Percentiles rank a stretch among this genome's conserved stretches.
phyloP scores from a whole-genome alignment of 2,888 invertebrate species.

The Pseudoips prasinana region DNA sequence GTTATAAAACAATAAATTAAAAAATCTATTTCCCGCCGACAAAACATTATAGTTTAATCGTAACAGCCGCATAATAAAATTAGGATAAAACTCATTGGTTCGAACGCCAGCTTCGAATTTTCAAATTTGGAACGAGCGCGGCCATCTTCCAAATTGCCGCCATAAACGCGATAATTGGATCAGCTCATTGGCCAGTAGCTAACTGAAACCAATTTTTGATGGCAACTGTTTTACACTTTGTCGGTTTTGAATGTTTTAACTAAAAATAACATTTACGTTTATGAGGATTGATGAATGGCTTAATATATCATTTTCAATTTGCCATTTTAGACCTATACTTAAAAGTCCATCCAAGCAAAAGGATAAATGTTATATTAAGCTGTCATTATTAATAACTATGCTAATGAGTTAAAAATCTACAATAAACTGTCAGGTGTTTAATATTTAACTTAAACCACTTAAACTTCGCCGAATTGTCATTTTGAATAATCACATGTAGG shows the following conservation, averaged over 20 bases:
- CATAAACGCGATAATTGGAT: conserved; percentile 73
- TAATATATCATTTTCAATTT: conserved; percentile 19
- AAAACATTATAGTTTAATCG: conserved; percentile 38
- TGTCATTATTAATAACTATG: conserved; percentile 10
- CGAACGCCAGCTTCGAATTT: conserved; percentile 61
- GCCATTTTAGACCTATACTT: conserved; percentile 1
- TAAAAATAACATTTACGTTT: conserved; percentile 15
- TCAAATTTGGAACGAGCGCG: conserved; percentile 63
- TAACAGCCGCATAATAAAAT: conserved; percentile 64
- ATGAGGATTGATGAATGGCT: conserved; percentile 13
- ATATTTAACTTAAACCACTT: conserved; percentile 7
- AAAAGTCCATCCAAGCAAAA: conserved; percentile 4
- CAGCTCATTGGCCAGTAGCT: conserved; percentile 72
- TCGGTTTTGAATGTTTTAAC: conserved; percentile 18
- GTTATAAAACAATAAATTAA: conserved; percentile 35
- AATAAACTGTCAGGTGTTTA: conserved; percentile 9
- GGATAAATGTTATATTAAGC: conserved; percentile 1
- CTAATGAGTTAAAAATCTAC: conserved; percentile 9
- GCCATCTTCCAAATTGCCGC: conserved; percentile 72
- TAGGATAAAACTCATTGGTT: conserved; percentile 69
- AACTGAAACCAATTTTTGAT: conserved; percentile 67
- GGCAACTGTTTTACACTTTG: conserved; percentile 27
- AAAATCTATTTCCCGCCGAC: conserved; percentile 36
- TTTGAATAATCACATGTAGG: conserved; percentile 16
- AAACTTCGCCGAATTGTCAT: conserved; percentile 6